Base-by-base conservation (phyloP, 2,797 vertebrate species). In the Antrozous pallidus region DNA sequence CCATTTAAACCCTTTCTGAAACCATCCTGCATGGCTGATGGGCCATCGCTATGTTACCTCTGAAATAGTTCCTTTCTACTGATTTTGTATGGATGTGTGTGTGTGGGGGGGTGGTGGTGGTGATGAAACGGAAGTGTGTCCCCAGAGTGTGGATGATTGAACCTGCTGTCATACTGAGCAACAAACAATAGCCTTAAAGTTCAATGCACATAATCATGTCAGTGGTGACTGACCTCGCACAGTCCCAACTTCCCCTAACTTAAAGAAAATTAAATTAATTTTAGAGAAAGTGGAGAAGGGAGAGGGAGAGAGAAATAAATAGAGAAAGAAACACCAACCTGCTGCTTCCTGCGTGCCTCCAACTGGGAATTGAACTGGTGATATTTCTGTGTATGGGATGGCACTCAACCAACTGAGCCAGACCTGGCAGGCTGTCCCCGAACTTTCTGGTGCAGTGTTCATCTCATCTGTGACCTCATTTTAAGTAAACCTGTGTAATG, bases 81-180 rank as follows among this genome's bases (percentile, higher is more conserved):
- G 8, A 45, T 38, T 84, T 40, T 42, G 6, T 49, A 2, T 45
- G 38, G 10, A 33, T 70, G 8, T 8, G 26, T 42, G 16, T 75
- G 8, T 31, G 24, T 8, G 1, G 13, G 13, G 3, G 2, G 17
- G 42, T 5, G 42, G 42, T 2, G 58, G 6, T 3, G 2, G 24
- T 12, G 38, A 17, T 26, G 28, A 42, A 7, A 14, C 8, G 75
- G n/a, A 2, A 47, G 13, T 47, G 11, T 42, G 13, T 84, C 9
- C 38, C 33, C 3, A 6, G 6, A 63, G 10, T 58, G 54, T 81
- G 9, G 10, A 2, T 49, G 11, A 40, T 17, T 56, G 69, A 47
- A 33, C 75, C 18, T 75, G 54, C 18, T 28, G 13, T 56, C n/a
- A 65, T 24, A 10, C 40, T n/a, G 11, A 31, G 8, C 47, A 4